Percentiles rank a stretch among this genome's conserved stretches.
phyloP scores from a whole-genome alignment of 1,140 invertebrate species.

The Ooceraea biroi region DNA sequence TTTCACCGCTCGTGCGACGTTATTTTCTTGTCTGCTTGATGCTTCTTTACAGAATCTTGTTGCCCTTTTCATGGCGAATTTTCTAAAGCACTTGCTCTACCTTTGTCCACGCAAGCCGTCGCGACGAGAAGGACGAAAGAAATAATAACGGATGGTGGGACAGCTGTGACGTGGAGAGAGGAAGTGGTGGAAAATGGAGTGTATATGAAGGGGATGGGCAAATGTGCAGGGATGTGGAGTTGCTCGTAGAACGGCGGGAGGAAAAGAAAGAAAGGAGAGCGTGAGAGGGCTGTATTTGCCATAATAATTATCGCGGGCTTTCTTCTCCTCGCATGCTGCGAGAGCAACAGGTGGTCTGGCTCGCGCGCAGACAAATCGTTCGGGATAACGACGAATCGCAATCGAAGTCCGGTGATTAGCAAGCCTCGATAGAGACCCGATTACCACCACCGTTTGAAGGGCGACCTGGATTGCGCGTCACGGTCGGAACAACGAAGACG shows the following conservation, averaged over 20 bases:
- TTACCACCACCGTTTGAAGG: constrained; percentile 34
- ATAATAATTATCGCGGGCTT: constrained; percentile 78
- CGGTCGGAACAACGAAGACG: constrained; percentile 14
- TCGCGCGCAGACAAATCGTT: constrained; percentile 73
- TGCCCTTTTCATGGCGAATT: constrained; percentile 3
- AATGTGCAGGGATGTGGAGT: neutral
- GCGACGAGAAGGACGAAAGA: constrained; percentile 21
- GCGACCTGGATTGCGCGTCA: constrained; percentile 31
- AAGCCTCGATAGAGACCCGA: constrained; percentile 42
- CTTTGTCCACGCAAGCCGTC: constrained; percentile 1
- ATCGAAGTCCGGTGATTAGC: constrained; percentile 72
- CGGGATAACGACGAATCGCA: constrained; percentile 77
- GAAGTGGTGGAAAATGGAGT: constrained; percentile 38
- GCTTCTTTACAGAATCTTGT: constrained; percentile 3
- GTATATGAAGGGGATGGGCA: neutral
- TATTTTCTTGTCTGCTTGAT: constrained; percentile 1
- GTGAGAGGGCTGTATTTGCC: constrained; percentile 35
- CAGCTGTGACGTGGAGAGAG: constrained; percentile 17
- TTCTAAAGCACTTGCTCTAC: neutral
- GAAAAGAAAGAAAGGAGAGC: constrained; percentile 47
- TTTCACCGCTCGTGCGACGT: neutral
- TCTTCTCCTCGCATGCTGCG: constrained; percentile 75
- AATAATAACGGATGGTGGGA: constrained; percentile 34
- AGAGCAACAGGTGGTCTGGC: constrained; percentile 76
- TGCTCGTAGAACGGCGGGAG: neutral